Percentiles rank a stretch among this genome's conserved stretches.
Evolutionary conservation across 2,797 vertebrate species (phyloP).

Genomic region (Myotis findleyi): DNA sequence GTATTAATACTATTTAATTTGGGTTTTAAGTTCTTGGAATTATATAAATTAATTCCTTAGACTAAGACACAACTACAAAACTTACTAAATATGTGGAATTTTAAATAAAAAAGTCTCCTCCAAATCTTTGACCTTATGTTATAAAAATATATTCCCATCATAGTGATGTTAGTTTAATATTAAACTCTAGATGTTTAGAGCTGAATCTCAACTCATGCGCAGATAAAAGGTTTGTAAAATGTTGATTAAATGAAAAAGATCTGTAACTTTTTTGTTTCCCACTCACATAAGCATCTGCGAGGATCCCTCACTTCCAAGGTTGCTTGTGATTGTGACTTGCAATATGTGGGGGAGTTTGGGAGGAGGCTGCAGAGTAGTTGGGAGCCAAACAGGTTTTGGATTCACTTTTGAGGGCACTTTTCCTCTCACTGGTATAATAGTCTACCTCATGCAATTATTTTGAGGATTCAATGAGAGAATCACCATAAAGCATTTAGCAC

Average conservation of each 20-base stretch:
- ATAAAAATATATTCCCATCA: not conserved
- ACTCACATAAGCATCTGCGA: not conserved
- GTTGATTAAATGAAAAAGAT: not conserved
- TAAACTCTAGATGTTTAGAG: not conserved
- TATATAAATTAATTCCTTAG: not conserved
- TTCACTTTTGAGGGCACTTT: not conserved
- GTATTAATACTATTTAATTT: not conserved
- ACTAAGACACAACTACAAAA: not conserved
- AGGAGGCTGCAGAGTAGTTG: not conserved
- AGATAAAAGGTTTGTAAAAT: not conserved
- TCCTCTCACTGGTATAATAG: not conserved
- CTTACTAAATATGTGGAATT: not conserved
- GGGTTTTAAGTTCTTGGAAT: not conserved
- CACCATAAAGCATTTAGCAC: not conserved
- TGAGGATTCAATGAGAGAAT: not conserved
- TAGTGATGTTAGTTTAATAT: not conserved
- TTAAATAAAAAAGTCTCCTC: not conserved
- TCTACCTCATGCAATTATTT: not conserved
- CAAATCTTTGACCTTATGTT: not conserved
- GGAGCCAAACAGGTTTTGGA: not conserved
- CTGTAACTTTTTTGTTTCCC: not conserved
- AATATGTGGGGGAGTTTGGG: not conserved
- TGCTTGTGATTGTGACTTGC: not conserved
- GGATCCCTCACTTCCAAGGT: not conserved
- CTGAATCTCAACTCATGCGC: not conserved